Evolutionary conservation across 2,888 invertebrate species (phyloP).

Genomic region (Caenorhabditis plicata): DNA sequence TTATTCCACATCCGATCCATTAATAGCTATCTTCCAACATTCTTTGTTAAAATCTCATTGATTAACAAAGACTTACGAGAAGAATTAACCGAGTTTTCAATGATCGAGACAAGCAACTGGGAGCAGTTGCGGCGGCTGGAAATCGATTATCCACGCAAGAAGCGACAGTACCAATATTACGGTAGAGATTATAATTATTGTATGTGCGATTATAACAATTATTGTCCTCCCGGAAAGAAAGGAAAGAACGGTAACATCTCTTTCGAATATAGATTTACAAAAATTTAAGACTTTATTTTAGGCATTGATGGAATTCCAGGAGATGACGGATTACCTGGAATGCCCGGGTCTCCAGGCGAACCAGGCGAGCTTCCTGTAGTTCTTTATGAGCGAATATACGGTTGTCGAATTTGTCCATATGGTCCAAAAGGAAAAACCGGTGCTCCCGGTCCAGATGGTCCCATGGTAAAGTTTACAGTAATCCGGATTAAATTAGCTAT

Average conservation of each 20-base stretch:
- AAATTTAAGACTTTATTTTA: background rate
- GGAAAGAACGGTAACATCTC: conserved; percentile 17
- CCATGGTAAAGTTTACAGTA: background rate
- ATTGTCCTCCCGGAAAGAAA: conserved; percentile 32
- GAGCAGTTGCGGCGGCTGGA: conserved; percentile 17
- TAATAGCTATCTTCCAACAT: conserved; percentile 25
- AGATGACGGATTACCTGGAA: conserved; percentile 23
- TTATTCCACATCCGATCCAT: no score
- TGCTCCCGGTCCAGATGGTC: conserved; percentile 16
- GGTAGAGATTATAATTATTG: conserved; percentile 30
- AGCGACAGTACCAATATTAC: conserved; percentile 3
- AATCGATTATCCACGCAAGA: conserved; percentile 5
- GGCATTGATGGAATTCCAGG: conserved; percentile 16
- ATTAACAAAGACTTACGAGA: conserved; percentile 15
- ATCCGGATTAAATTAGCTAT: background rate
- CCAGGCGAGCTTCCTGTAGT: conserved; percentile 32
- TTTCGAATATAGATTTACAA: background rate
- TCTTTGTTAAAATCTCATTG: conserved; percentile 14
- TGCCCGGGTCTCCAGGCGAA: conserved; percentile 20
- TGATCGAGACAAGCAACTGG: conserved; percentile 10
- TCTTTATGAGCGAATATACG: conserved; percentile 28
- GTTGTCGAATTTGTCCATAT: conserved; percentile 41
- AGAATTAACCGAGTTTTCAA: conserved; percentile 23
- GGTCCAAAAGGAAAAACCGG: conserved; percentile 42
- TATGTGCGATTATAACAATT: conserved; percentile 35